Evolutionary conservation across 2,113 vertebrate genomes (phyloP).

Genomic region (Sander lucioperca): DNA sequence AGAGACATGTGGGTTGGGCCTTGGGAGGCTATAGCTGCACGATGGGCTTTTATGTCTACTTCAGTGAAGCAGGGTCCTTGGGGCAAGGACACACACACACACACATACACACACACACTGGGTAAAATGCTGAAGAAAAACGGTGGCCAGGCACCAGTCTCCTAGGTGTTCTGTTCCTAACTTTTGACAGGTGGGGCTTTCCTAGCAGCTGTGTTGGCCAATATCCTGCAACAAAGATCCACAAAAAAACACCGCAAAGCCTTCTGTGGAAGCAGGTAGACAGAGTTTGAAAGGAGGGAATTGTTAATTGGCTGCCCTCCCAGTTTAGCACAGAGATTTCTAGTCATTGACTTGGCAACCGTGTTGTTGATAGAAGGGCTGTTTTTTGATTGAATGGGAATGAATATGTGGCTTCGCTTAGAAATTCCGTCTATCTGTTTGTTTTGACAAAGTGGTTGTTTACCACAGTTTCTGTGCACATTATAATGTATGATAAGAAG

Average conservation of each 20-base stretch:
- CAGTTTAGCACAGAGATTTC: slow-evolving; percentile 37
- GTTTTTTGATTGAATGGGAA: slow-evolving; percentile 38
- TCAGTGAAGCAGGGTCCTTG: slow-evolving; percentile 52
- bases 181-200: slow-evolving; percentile 51
- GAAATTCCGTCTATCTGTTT: slow-evolving; percentile 48
- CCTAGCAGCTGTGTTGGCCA: slow-evolving; percentile 26
- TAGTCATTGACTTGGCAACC: slow-evolving; percentile 39
- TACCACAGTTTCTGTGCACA: slow-evolving; percentile 33
- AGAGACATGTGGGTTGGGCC: slow-evolving; percentile 52
- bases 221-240: slow-evolving; percentile 25
- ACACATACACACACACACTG: slow-evolving; percentile 10
- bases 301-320: slow-evolving; percentile 41
- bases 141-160: slow-evolving; percentile 39
- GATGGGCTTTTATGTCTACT: slow-evolving; percentile 67
- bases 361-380: slow-evolving; percentile 14
- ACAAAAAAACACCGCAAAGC: slow-evolving; percentile 20
- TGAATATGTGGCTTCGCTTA: slow-evolving; percentile 35
- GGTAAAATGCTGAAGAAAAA: slow-evolving; percentile 41
- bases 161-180: slow-evolving; percentile 37
- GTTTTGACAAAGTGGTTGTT: slow-evolving; percentile 47
- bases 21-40: slow-evolving; percentile 28
- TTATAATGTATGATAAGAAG: slow-evolving; percentile 27
- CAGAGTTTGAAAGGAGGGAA: slow-evolving; percentile 29
- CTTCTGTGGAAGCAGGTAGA: slow-evolving; percentile 35
- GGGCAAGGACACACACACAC: slow-evolving; percentile 38